These are phyloP conservation scores for Tineola bisselliella DNA, from an alignment of 2,888 invertebrate species.

Conservation along the genomic window DNA sequence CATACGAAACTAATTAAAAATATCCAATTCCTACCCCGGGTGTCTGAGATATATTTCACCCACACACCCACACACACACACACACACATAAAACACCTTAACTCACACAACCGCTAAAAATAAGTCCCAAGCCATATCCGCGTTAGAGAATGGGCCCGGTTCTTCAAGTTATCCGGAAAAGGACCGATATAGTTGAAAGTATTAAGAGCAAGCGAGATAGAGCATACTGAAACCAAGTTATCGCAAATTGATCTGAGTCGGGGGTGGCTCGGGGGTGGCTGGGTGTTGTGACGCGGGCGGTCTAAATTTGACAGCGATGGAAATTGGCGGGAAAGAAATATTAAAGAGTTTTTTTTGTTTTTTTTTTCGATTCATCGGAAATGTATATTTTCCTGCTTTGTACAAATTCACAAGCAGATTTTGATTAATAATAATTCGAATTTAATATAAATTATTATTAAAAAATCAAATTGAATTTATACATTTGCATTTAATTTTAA, in stretches of 20 bases:
- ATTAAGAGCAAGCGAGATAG: constrained; percentile 64
- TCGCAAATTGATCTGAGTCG: constrained; percentile 65
- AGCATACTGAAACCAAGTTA: constrained; percentile 52
- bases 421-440: too few relatives aligned
- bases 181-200: constrained; percentile 48
- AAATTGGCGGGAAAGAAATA: constrained; percentile 58
- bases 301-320: constrained; percentile 67
- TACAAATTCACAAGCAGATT: too few relatives aligned
- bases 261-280: constrained; percentile 29
- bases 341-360: constrained; percentile 2
- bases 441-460: too few relatives aligned
- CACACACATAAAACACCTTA: constrained; percentile 30
- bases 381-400: too few relatives aligned
- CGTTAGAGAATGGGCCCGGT: constrained; percentile 30
- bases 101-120: constrained; percentile 59
- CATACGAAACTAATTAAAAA: constrained; percentile 66
- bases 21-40: constrained; percentile 58
- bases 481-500: too few relatives aligned
- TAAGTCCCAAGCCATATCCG: constrained; percentile 59
- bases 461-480: too few relatives aligned
- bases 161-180: constrained; percentile 58
- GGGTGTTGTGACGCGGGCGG: constrained; percentile 34
- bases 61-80: constrained; percentile 43
- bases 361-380: neutral
- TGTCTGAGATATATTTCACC: constrained; percentile 59